These are phyloP conservation scores for Hippoglossus stenolepis DNA, from an alignment of 2,113 vertebrate genomes.

Conservation along the genomic window DNA sequence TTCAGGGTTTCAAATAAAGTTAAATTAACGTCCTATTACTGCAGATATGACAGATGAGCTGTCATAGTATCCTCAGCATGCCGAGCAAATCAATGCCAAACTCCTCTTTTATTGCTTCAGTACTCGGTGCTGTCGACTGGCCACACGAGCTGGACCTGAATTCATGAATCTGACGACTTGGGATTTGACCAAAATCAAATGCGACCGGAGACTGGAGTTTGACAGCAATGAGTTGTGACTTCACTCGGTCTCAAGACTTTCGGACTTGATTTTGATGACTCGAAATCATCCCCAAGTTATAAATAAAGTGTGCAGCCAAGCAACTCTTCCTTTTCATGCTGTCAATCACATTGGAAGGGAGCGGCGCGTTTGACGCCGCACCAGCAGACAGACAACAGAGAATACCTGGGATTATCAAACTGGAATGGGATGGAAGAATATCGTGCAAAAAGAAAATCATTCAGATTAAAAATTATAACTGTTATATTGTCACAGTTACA, in stretches of 20 bases:
- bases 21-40: neutral
- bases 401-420: neutral
- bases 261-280: neutral
- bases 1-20: neutral
- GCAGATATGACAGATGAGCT: slow-evolving; percentile 7
- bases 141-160: neutral
- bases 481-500: too few relatives aligned
- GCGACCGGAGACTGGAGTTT: neutral
- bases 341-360: neutral
- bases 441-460: too few relatives aligned
- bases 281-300: too few relatives aligned
- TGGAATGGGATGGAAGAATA: neutral
- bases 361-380: neutral
- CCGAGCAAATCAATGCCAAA: too few relatives aligned
- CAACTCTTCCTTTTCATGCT: neutral
- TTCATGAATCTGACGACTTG: neutral
- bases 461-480: too few relatives aligned
- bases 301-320: neutral
- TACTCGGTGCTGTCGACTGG: neutral
- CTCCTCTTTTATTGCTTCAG: neutral
- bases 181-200: neutral
- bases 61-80: neutral
- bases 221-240: slow-evolving; percentile 4
- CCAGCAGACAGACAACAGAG: neutral
- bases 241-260: neutral